Percentiles rank a stretch among this genome's conserved stretches.
phyloP scores from a whole-genome alignment of 2,888 invertebrate species.

The Strigamia transsilvanica region DNA sequence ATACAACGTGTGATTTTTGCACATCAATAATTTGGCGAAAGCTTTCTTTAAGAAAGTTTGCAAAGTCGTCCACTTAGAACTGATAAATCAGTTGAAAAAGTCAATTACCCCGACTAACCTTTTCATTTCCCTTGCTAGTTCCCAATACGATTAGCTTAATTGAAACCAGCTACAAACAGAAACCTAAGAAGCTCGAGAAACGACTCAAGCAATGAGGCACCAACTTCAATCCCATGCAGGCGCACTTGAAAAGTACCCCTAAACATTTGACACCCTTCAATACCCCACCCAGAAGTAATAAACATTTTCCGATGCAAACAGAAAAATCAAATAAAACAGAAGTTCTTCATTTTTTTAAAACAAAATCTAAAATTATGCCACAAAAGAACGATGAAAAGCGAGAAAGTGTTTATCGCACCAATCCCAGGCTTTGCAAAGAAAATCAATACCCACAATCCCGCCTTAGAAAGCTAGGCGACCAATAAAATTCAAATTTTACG shows the following conservation, averaged over 20 bases:
- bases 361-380: no score
- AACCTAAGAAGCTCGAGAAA: conserved; percentile 14
- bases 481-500: neutral
- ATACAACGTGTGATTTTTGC: neutral
- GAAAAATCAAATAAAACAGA: no score
- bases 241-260: neutral
- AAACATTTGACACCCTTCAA: conserved; percentile 8
- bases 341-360: no score
- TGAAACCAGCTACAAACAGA: conserved; percentile 30
- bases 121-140: conserved; percentile 21
- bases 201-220: conserved; percentile 9
- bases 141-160: conserved; percentile 13
- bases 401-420: neutral
- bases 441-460: conserved; percentile 21
- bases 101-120: conserved; percentile 16
- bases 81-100: conserved; percentile 16
- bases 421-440: neutral
- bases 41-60: neutral
- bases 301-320: no score
- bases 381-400: neutral
- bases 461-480: neutral
- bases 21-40: conserved; percentile 16
- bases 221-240: neutral
- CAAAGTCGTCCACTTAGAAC: neutral
- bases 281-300: neutral